Base-by-base conservation (phyloP, 1,140 invertebrate species). In the Onthophagus taurus region DNA sequence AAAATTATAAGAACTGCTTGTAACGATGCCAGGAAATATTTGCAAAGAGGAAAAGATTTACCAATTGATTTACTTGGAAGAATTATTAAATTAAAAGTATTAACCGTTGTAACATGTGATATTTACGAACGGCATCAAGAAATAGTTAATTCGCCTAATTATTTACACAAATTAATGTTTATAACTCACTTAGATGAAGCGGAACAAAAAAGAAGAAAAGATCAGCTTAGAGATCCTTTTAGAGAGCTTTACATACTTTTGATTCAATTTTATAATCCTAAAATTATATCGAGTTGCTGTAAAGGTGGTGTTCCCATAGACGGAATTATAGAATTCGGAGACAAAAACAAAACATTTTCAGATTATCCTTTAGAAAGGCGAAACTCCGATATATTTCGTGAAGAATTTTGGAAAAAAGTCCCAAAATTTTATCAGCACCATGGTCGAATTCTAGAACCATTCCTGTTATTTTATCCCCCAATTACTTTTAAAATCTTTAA, bases 371-470 rank as follows among this genome's bases (percentile, higher is more conserved):
- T 13, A 20, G 11, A 11, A n/a, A 37, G n/a, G 11, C 18, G 35
- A 19, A 11, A 37, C 7, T 37, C 35, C n/a, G 35, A 37, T 23
- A 12, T 37, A n/a, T 37, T 37, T 2, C 35, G 35, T 6, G 19
- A 21, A 7, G 19, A 23, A 23, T 37, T 37, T 23, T 37, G 35
- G 35, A 37, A 37, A 13, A n/a, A 37, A 20, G 35, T 21, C 3
- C 35, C 35, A 2, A n/a, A 9, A 4, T 37, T 21, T 21, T 37
- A 37, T 12, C 9, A 37, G 14, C 18, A 37, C 9, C 17, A 21
- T 21, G 7, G 20, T 21, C 19, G 24, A 6, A n/a, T n/a, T n/a
- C n/a, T n/a, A n/a, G 35, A 37, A 37, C 35, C 35, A 11, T 37
- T 37, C n/a, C 35, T 18, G 4, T 21, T 37, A 12, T 14, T 23